A percentile compares a stretch with the other conserved stretches of the same genome.
Evolutionary conservation across 2,888 invertebrate species (phyloP).

Genomic region (Ophion obscuratus): DNA sequence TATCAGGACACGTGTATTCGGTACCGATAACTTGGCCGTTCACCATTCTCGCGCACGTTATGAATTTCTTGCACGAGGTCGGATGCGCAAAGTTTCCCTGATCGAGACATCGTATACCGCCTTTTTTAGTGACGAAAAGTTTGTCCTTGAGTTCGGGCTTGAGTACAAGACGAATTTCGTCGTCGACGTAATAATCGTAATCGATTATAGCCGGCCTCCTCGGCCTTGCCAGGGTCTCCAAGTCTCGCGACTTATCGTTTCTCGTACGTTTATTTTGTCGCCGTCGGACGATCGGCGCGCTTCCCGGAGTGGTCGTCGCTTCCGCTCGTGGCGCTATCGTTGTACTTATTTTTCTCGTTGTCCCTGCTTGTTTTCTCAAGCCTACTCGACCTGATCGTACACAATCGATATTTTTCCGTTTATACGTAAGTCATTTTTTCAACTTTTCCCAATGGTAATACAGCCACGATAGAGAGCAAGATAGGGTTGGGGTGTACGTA

Average conservation of each 20-base stretch:
- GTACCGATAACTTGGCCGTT: constrained; percentile 92
- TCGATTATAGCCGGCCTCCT: constrained; percentile 83
- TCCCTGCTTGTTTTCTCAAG: constrained; percentile 73
- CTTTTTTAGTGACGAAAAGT: constrained; percentile 86
- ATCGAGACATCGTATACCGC: constrained; percentile 92
- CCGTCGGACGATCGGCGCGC: constrained; percentile 69
- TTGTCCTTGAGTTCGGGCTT: constrained; percentile 86
- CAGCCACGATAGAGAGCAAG: constrained; percentile 7
- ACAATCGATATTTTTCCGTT: constrained; percentile 42
- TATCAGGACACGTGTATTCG: constrained; percentile 95
- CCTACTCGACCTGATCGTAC: constrained; percentile 77
- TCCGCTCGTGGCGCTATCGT: constrained; percentile 78
- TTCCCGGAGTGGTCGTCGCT: constrained; percentile 72
- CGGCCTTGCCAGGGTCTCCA: constrained; percentile 68
- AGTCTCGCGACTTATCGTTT: constrained; percentile 58
- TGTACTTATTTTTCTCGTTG: constrained; percentile 82
- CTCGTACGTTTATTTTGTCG: constrained; percentile 70
- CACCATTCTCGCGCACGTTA: constrained; percentile 94
- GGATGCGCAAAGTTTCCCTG: constrained; percentile 97
- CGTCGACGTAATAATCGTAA: constrained; percentile 90
- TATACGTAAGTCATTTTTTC: background rate
- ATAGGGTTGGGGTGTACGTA: background rate
- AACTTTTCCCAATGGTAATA: background rate
- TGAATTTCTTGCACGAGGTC: constrained; percentile 95
- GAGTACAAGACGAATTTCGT: constrained; percentile 86